Evolutionary conservation across 2,113 vertebrate genomes (phyloP).

Genomic region (Gadus macrocephalus): DNA sequence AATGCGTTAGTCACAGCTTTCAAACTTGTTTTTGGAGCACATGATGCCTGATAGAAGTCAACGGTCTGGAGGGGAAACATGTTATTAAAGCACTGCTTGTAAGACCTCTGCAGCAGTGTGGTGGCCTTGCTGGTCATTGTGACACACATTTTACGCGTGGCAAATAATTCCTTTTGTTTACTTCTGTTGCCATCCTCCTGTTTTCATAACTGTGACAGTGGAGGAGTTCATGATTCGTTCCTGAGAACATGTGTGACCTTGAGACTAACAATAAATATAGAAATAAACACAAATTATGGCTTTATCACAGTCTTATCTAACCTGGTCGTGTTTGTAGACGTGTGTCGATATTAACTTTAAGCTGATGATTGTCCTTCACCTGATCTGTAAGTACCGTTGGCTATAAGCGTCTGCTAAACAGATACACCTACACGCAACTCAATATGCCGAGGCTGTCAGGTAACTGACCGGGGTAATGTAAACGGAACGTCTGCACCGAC

Average conservation of each 20-base stretch:
- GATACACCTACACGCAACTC: too few species aligned
- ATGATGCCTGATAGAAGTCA: constrained; percentile 3
- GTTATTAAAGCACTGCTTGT: constrained; percentile 29
- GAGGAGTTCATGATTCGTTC: constrained; percentile 12
- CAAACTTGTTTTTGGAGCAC: background rate
- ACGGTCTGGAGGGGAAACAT: constrained; percentile 22
- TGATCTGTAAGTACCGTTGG: too few species aligned
- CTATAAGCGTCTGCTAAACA: too few species aligned
- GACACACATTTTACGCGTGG: constrained; percentile 33
- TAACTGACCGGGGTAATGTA: constrained; percentile 13
- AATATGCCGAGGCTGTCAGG: background rate
- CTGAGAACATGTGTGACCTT: constrained; percentile 13
- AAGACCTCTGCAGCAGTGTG: constrained; percentile 9
- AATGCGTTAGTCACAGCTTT: too few species aligned
- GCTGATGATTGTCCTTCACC: too few species aligned
- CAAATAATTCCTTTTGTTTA: constrained; percentile 32
- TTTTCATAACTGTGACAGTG: constrained; percentile 41
- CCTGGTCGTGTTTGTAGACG: too few species aligned
- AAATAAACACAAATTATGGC: too few species aligned
- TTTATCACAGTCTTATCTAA: too few species aligned
- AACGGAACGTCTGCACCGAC: background rate
- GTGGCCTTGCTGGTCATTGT: constrained; percentile 38
- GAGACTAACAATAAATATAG: too few species aligned
- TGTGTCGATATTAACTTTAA: too few species aligned
- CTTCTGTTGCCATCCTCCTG: constrained; percentile 38